Percentiles rank a stretch among this genome's conserved stretches.
These are phyloP conservation scores for Thermophis baileyi DNA, from an alignment of 2,113 vertebrate species.

Conservation along the genomic window DNA sequence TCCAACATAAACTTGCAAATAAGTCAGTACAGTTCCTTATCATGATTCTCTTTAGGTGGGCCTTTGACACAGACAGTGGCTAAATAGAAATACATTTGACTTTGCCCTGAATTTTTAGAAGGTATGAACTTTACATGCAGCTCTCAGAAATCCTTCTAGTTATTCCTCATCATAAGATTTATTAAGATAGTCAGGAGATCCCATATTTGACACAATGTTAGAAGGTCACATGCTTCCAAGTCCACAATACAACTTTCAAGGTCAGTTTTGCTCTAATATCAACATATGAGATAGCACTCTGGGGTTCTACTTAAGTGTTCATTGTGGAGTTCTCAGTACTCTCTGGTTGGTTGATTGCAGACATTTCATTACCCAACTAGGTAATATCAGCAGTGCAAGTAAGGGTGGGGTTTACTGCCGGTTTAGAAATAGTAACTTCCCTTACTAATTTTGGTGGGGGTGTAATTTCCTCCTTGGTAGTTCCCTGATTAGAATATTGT, in stretches of 20 bases:
- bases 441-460: not conserved
- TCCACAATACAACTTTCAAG: not conserved
- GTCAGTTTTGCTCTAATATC: not conserved
- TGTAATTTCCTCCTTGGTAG: not conserved
- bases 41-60: not conserved
- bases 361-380: not conserved
- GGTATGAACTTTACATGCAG: not conserved
- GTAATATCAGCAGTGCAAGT: not conserved
- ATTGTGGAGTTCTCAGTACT: not conserved
- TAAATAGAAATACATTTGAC: not conserved
- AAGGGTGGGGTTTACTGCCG: not conserved
- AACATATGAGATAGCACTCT: not conserved
- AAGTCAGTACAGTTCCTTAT: not conserved
- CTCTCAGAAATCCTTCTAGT: not conserved
- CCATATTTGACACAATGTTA: not conserved
- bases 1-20: slow-evolving; percentile 6
- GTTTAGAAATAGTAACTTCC: not conserved
- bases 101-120: not conserved
- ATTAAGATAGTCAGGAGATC: not conserved
- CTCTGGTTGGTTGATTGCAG: not conserved
- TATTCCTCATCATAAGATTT: slow-evolving; percentile 5
- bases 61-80: not conserved
- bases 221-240: not conserved
- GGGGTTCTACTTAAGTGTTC: slow-evolving; percentile 9
- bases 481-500: not conserved